Percentiles rank a stretch among this genome's conserved stretches.
These are phyloP conservation scores for Malurus elegans DNA, from an alignment of 2,113 vertebrate species.

Conservation along the genomic window DNA sequence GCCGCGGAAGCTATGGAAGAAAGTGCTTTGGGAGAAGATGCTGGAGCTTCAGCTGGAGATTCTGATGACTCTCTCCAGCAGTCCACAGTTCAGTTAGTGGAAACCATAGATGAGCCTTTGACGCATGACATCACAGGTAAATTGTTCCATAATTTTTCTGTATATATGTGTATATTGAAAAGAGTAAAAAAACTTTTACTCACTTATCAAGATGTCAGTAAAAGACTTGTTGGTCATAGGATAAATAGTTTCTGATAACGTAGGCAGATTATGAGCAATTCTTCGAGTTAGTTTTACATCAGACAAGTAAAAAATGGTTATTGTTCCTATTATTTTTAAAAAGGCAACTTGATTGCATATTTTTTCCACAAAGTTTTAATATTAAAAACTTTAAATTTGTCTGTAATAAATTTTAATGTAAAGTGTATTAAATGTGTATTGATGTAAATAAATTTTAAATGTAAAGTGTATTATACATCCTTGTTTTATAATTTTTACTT, in stretches of 20 bases:
- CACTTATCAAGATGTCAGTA: neutral
- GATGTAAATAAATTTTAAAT: no score
- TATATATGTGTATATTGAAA: neutral
- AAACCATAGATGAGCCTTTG: constrained; percentile 92
- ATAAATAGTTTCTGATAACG: neutral
- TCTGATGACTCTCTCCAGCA: constrained; percentile 89
- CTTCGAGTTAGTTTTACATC: neutral
- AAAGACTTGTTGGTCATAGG: neutral
- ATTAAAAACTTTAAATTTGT: constrained; percentile 48
- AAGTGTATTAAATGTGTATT: no score
- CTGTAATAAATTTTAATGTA: neutral
- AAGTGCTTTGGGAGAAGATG: constrained; percentile 84
- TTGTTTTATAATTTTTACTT: constrained; percentile 11
- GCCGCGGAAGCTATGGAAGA: constrained; percentile 91
- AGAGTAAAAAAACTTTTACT: neutral
- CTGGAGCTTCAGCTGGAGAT: constrained; percentile 82
- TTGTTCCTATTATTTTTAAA: neutral
- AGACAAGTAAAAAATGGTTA: neutral
- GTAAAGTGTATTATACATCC: neutral
- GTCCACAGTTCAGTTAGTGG: constrained; percentile 85
- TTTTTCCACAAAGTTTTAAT: neutral
- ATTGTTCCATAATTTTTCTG: constrained; percentile 37
- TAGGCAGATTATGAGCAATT: neutral
- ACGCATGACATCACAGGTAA: constrained; percentile 93
- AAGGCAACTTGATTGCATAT: neutral